Evolutionary conservation across 2,113 vertebrate genomes (phyloP), one percentile per base, ranked within the genome.

Genomic region (Oncorhynchus clarkii): DNA sequence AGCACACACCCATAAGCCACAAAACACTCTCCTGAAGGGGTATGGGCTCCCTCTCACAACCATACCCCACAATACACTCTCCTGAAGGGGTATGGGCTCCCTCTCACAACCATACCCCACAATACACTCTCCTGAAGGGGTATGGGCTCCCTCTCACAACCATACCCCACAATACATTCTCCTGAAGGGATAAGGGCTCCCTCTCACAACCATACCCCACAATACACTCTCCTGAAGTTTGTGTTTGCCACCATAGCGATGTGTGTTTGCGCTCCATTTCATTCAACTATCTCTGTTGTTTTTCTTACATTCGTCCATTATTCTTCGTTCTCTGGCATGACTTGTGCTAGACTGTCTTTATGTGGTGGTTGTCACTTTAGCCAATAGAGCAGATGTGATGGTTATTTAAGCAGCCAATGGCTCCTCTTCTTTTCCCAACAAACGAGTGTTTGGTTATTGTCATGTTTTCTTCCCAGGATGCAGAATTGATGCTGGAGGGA

Each of bases 361-460:
- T 73, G 83, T 84, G 73, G 83, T 80, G 73, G 70, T 81, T 88
- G 83, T 85, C 82, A 83, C 81, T 83, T 86, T 11, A 78, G 70
- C 71, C 78, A 80, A 86, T 72, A 83, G 84, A 77, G 78, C 77
- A 82, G 84, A 88, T 88, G 85, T 88, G 84, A 89, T 84, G 84
- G 83, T 85, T 87, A 80, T 89, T 89, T 90, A 88, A 88, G 86
- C 88, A 84, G 84, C 81, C 89, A 91, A 90, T 83, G 87, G 84
- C 81, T 83, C 65, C 72, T 75, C 71, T 67, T 77, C 82, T 4
- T 78, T 89, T 84, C 87, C 82, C 85, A 85, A 83, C 73, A 82
- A 86, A n/a, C 75, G 27, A n/a, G 18, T 78, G 57, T 24, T 69
- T 82, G 39, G 78, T 86, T 83, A 82, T 80, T 86, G 76, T 84